A percentile compares a stretch with the other conserved stretches of the same genome.
Evolutionary conservation across 64 coral and sea anemone genomes (phyloP).

Genomic region (Catalaphyllia jardinei): DNA sequence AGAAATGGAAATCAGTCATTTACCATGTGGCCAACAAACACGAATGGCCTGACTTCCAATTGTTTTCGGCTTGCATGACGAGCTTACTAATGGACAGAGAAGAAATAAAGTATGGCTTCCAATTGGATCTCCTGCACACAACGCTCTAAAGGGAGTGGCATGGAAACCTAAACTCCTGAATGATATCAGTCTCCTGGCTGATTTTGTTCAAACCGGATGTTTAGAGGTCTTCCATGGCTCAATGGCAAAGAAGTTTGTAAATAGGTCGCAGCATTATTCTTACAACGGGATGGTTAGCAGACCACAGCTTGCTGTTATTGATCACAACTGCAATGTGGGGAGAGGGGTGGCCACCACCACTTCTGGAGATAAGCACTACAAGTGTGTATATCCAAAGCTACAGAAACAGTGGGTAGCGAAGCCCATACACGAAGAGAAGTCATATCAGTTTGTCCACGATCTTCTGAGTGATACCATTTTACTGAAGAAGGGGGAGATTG

Average conservation of each 20-base stretch:
- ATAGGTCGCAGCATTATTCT: slow-evolving; percentile 42
- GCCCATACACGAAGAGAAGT: slow-evolving; percentile 14
- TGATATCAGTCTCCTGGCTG: too few species aligned
- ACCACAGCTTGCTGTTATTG: slow-evolving; percentile 39
- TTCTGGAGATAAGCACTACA: slow-evolving; percentile 38
- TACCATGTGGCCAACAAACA: slow-evolving; percentile 26
- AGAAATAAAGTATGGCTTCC: slow-evolving; percentile 9
- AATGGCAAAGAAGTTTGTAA: slow-evolving; percentile 3
- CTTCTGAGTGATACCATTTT: slow-evolving; percentile 2
- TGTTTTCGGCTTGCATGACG: background rate
- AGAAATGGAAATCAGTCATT: slow-evolving; percentile 32
- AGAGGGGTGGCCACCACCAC: background rate
- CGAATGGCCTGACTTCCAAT: slow-evolving; percentile 2
- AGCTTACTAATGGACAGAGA: background rate
- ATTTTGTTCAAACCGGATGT: too few species aligned
- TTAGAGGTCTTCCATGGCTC: slow-evolving; percentile 38
- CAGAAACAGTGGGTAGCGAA: slow-evolving; percentile 44
- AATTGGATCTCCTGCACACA: slow-evolving; percentile 16
- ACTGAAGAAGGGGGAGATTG: background rate
- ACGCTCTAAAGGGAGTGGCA: slow-evolving; percentile 9
- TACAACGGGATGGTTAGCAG: slow-evolving; percentile 49
- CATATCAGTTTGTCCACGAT: slow-evolving; percentile 30
- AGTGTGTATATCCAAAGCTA: slow-evolving; percentile 11
- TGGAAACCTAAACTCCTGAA: slow-evolving; percentile 16
- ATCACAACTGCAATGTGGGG: slow-evolving; percentile 15